A percentile compares a stretch with the other conserved stretches of the same genome.
Conservation (phyloP, 1,140 invertebrate species). For the Cotesia typhae region DNA sequence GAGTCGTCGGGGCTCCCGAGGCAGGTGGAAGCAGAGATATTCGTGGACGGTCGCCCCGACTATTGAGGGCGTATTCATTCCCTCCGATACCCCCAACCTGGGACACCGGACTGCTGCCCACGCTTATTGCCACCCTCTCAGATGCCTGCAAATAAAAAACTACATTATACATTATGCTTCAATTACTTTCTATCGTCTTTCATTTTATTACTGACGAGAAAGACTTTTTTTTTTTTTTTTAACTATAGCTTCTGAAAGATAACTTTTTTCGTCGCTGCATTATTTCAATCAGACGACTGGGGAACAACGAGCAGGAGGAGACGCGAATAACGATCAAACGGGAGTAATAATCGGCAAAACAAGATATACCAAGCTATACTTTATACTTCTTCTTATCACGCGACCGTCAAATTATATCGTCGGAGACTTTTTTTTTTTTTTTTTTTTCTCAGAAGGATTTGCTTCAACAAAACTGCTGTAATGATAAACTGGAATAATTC, state of each 20-base stretch:
- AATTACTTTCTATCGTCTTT: no score
- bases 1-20: constrained; percentile 58
- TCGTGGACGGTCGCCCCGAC: constrained; percentile 57
- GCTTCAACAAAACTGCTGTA: neutral
- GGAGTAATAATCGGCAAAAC: constrained; percentile 35
- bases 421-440: neutral
- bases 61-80: constrained; percentile 56
- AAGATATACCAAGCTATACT: constrained; percentile 6
- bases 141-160: constrained; percentile 56
- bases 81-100: constrained; percentile 55
- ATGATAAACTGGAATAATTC: neutral
- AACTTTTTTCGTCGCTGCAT: neutral
- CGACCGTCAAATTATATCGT: constrained; percentile 30
- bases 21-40: constrained; percentile 61
- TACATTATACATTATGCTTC: constrained; percentile 1
- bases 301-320: constrained; percentile 19
- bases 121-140: constrained; percentile 62
- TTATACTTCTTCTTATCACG: constrained; percentile 31
- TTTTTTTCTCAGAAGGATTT: neutral
- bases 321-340: constrained; percentile 37
- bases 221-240: neutral
- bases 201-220: neutral
- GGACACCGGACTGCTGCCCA: constrained; percentile 62
- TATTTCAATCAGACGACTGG: constrained; percentile 1
- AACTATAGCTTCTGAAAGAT: neutral